Conservation (phyloP, 2,888 invertebrate species). For the Dasysyrphus albostriatus region DNA sequence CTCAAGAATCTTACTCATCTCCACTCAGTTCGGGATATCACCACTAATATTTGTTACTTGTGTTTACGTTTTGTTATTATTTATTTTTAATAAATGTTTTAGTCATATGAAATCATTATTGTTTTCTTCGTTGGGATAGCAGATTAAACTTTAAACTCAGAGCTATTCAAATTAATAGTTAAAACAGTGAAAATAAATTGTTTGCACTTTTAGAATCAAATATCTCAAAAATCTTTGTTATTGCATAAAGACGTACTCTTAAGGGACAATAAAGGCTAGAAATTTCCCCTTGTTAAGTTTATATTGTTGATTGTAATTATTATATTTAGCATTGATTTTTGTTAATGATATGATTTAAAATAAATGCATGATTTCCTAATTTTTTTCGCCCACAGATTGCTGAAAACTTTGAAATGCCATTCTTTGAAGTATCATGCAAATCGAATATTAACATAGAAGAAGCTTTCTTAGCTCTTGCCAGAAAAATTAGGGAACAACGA, state of each 20-base stretch:
- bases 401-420: constrained; percentile 94
- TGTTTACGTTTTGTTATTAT: constrained; percentile 6
- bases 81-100: constrained; percentile 31
- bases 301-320: too few species aligned
- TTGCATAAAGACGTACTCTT: too few species aligned
- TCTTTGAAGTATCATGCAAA: constrained; percentile 95
- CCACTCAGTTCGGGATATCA: constrained; percentile 21
- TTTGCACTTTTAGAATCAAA: too few species aligned
- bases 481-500: constrained; percentile 92
- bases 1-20: constrained; percentile 3
- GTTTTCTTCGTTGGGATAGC: too few species aligned
- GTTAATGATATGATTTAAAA: too few species aligned
- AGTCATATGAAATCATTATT: neutral
- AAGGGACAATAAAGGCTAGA: too few species aligned
- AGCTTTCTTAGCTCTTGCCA: constrained; percentile 91
- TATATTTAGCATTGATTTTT: neutral
- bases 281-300: too few species aligned
- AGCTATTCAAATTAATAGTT: too few species aligned
- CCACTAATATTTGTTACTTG: neutral
- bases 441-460: constrained; percentile 93
- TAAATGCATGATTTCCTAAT: too few species aligned
- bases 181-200: too few species aligned
- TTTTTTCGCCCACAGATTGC: constrained; percentile 87
- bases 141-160: too few species aligned
- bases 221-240: too few species aligned